Conservation (phyloP, 2,113 vertebrate genomes). For the Charina bottae region DNA sequence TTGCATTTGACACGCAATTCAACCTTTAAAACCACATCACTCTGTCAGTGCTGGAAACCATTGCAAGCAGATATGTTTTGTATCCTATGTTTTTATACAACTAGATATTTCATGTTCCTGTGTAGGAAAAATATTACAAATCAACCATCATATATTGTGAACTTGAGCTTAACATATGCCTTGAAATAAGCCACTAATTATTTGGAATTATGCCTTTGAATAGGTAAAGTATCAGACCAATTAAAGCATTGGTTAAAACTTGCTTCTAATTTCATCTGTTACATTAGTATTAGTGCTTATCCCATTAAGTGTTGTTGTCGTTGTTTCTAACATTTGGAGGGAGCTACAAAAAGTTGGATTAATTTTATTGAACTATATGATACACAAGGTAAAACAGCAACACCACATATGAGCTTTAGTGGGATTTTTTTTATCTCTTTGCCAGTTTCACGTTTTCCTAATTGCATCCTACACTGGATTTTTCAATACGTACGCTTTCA, state of each 20-base stretch:
- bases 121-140: background rate
- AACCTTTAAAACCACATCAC: background rate
- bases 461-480: slow-evolving; percentile 5
- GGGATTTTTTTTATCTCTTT: slow-evolving; percentile 17
- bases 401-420: background rate
- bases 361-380: slow-evolving; percentile 36
- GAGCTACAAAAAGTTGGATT: slow-evolving; percentile 46
- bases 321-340: slow-evolving; percentile 39
- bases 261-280: slow-evolving; percentile 47
- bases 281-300: slow-evolving; percentile 29
- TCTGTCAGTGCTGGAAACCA: background rate
- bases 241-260: slow-evolving; percentile 45
- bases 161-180: background rate
- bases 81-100: background rate
- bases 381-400: slow-evolving; percentile 37
- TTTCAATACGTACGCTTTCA: background rate
- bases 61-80: background rate
- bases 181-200: slow-evolving; percentile 2
- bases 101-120: background rate
- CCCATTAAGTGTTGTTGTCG: slow-evolving; percentile 25
- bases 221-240: slow-evolving; percentile 6
- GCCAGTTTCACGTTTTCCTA: slow-evolving; percentile 7
- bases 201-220: slow-evolving; percentile 2
- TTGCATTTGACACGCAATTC: background rate
- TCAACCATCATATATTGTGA: background rate